A percentile compares a stretch with the other conserved stretches of the same genome.
Conservation (phyloP, 2,113 vertebrate genomes). For the Potamarius usumacintae region DNA sequence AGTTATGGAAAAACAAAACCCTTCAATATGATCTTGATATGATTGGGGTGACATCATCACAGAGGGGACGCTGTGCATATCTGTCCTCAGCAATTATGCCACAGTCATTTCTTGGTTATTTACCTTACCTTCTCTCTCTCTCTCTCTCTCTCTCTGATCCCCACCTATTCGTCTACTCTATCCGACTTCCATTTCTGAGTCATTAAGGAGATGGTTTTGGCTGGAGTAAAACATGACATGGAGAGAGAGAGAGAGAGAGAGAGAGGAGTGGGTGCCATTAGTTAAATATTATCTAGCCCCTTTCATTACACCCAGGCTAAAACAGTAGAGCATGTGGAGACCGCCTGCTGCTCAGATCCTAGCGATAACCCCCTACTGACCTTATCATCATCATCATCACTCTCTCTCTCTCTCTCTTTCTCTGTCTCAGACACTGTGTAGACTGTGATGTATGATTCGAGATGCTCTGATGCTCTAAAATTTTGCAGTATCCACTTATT, state of each 20-base stretch:
- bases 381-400: constrained; percentile 14
- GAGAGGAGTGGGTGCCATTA: constrained; percentile 35
- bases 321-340: constrained; percentile 50
- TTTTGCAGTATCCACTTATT: background rate
- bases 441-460: background rate
- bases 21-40: constrained; percentile 8
- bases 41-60: background rate
- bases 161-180: constrained; percentile 13
- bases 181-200: constrained; percentile 70
- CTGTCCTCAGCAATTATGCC: background rate
- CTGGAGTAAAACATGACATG: constrained; percentile 27
- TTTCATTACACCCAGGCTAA: constrained; percentile 39
- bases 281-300: constrained; percentile 52
- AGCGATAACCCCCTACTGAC: constrained; percentile 34
- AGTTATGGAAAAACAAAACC: background rate
- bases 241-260: constrained; percentile 11
- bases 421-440: background rate
- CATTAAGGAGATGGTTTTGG: constrained; percentile 67
- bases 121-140: constrained; percentile 1
- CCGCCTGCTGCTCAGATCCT: constrained; percentile 28
- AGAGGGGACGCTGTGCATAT: background rate
- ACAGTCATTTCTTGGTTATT: background rate
- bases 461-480: background rate
- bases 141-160: constrained; percentile 38
- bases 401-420: background rate